These are phyloP conservation scores for Kryptolebias marmoratus DNA, from an alignment of 2,113 vertebrate genomes.

Conservation along the genomic window DNA sequence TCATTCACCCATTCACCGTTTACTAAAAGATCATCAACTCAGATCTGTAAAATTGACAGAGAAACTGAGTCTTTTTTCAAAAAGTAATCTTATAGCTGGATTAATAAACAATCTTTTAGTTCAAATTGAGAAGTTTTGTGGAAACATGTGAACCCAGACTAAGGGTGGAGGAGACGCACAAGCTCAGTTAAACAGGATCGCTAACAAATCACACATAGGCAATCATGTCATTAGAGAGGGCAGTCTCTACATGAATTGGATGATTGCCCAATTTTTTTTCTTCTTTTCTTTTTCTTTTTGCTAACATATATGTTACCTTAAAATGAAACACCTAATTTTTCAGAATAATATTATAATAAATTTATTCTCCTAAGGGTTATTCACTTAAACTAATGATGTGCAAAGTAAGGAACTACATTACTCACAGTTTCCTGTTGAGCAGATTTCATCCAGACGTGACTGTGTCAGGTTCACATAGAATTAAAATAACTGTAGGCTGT, in stretches of 20 bases:
- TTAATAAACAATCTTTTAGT: constrained; percentile 50
- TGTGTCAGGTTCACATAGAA: constrained; percentile 19
- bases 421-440: constrained; percentile 36
- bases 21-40: constrained; percentile 29
- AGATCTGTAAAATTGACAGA: constrained; percentile 28
- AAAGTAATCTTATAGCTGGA: constrained; percentile 21
- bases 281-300: constrained; percentile 16
- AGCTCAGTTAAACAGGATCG: constrained; percentile 13
- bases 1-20: constrained; percentile 37
- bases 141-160: constrained; percentile 32
- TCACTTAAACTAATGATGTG: constrained; percentile 44
- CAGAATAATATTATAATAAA: constrained; percentile 40
- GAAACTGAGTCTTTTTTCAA: constrained; percentile 31
- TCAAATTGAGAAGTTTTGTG: constrained; percentile 33
- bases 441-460: constrained; percentile 42
- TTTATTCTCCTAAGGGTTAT: constrained; percentile 19
- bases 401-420: constrained; percentile 22
- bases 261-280: not conserved
- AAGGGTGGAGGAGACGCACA: constrained; percentile 1
- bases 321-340: constrained; percentile 73
- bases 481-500: not conserved
- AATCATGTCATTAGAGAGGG: constrained; percentile 32
- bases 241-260: constrained; percentile 5
- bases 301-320: constrained; percentile 24
- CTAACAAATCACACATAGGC: constrained; percentile 35